Conservation (phyloP, 2,888 invertebrate genomes). For the Ptycholaimellus sp. region DNA sequence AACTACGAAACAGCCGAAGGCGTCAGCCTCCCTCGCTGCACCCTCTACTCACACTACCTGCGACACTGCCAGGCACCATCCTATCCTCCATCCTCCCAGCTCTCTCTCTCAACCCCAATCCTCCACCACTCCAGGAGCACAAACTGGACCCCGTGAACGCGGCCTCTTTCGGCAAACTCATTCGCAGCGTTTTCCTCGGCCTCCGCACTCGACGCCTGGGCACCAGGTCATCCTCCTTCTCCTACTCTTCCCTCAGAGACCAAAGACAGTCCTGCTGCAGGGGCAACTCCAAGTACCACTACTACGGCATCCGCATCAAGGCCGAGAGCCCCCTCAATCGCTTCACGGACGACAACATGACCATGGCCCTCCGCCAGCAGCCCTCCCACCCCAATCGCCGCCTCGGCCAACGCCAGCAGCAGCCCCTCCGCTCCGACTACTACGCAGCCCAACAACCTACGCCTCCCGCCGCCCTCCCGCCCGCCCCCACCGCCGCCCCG, state of each 20-base stretch:
- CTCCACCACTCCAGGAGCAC: too few relatives aligned
- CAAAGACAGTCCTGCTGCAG: constrained; percentile 5
- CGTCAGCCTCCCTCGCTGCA: constrained; percentile 70
- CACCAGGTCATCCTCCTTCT: constrained; percentile 43
- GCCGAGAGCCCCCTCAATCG: constrained; percentile 46
- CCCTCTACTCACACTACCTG: constrained; percentile 83
- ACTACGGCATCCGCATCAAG: constrained; percentile 94
- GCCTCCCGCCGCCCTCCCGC: too few relatives aligned
- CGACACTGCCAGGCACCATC: too few relatives aligned
- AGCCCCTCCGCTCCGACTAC: neutral
- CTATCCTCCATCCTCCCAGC: too few relatives aligned
- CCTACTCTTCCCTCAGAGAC: neutral
- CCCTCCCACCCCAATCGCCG: constrained; percentile 22
- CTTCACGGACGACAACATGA: constrained; percentile 25
- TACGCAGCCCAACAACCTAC: neutral
- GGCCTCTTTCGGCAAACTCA: constrained; percentile 94
- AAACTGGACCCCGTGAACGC: constrained; percentile 95
- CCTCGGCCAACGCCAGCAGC: constrained; percentile 12
- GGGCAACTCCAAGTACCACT: constrained; percentile 49
- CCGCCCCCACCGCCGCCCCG: neutral
- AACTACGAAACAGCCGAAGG: constrained; percentile 95
- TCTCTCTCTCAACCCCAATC: too few relatives aligned
- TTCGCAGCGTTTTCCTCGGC: constrained; percentile 87
- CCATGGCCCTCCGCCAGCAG: constrained; percentile 25
- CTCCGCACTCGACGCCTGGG: constrained; percentile 75